A percentile compares a stretch with the other conserved stretches of the same genome.
These are phyloP conservation scores for Apistogramma diplotaenia DNA, from an alignment of 2,113 vertebrate species.

Conservation along the genomic window DNA sequence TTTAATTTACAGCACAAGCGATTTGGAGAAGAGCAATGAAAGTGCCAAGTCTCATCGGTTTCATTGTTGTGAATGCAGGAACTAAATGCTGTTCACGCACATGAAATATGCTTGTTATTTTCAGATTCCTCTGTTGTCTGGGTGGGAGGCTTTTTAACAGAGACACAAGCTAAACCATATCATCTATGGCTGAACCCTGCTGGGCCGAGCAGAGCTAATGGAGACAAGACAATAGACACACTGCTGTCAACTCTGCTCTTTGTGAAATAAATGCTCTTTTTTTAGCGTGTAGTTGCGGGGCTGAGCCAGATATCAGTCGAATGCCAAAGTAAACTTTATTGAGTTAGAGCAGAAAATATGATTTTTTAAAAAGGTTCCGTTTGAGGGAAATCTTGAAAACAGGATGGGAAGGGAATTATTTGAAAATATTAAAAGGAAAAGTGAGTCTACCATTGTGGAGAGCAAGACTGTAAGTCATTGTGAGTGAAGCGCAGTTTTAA, in stretches of 20 bases:
- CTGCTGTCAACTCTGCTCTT: constrained; percentile 32
- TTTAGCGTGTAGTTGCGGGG: constrained; percentile 2
- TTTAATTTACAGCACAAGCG: constrained; percentile 39
- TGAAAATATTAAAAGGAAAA: background rate
- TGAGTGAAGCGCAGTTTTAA: background rate
- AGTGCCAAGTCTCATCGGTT: constrained; percentile 22
- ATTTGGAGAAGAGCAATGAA: constrained; percentile 10
- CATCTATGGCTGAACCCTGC: constrained; percentile 33
- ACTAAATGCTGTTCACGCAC: constrained; percentile 23
- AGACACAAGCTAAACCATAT: constrained; percentile 35
- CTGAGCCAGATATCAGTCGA: background rate
- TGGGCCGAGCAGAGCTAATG: constrained; percentile 37
- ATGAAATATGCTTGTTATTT: constrained; percentile 37
- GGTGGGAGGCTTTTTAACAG: constrained; percentile 30
- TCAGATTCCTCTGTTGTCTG: constrained; percentile 31
- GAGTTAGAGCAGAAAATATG: constrained; percentile 13
- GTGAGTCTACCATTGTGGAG: background rate
- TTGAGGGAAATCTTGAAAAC: constrained; percentile 17
- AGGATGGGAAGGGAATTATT: background rate
- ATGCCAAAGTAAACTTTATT: constrained; percentile 17
- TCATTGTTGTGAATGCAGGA: constrained; percentile 7
- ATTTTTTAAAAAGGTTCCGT: constrained; percentile 1
- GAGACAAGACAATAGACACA: constrained; percentile 51
- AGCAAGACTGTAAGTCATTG: background rate
- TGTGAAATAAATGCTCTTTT: constrained; percentile 21